Percentiles rank a stretch among this genome's conserved stretches.
Conservation (phyloP, 2,797 vertebrate genomes). For the Numenius phaeopus region DNA sequence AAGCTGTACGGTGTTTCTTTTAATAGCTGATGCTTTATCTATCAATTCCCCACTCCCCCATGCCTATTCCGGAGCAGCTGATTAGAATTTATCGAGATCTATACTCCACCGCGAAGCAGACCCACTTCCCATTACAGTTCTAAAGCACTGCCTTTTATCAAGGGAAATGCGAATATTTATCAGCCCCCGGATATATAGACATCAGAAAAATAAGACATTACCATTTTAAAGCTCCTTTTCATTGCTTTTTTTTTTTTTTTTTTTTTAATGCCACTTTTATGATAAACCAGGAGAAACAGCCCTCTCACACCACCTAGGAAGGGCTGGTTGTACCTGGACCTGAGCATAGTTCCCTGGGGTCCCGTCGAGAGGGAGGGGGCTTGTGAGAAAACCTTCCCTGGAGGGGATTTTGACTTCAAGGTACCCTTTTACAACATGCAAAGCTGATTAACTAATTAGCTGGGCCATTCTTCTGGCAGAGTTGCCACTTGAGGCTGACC, state of each 20-base stretch:
- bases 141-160: neutral
- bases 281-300: neutral
- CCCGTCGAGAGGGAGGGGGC: fast-evolving
- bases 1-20: neutral
- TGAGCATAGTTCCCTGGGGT: neutral
- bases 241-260: neutral
- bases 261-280: neutral
- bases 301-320: fast-evolving
- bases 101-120: neutral
- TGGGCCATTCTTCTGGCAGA: neutral
- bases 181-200: neutral
- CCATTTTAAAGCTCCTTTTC: neutral
- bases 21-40: slow-evolving; percentile 56
- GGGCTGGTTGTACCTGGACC: neutral
- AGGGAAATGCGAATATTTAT: slow-evolving; percentile 1
- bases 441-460: neutral
- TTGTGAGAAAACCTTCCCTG: neutral
- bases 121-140: neutral
- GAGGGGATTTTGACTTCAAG: neutral
- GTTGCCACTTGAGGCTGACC: neutral
- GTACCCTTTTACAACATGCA: neutral
- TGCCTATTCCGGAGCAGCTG: neutral
- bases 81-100: slow-evolving; percentile 35
- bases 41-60: neutral
- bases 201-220: neutral